Base-by-base conservation (phyloP, 2,797 vertebrate genomes). In the Manis javanica region DNA sequence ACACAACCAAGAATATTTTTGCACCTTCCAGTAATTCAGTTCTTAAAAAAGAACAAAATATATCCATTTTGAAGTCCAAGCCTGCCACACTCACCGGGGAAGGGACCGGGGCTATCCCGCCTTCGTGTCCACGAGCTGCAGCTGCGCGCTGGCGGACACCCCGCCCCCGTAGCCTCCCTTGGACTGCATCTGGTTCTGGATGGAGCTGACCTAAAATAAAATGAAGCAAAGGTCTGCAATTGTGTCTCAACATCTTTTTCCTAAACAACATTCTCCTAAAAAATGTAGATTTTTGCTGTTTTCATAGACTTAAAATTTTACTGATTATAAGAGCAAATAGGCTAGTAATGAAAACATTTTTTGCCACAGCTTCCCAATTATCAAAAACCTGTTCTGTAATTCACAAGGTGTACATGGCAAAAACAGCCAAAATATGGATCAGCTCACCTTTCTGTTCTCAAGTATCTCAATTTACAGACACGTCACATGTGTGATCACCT, bases 141-240 rank as follows among this genome's bases (percentile, higher is more conserved):
- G 98, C 98, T 99, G 99, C 96, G 99, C 98, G 0, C 98, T 99
- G 75, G 99, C 98, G 81, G 99, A 97, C 98, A 99, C 98, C 34
- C 98, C 98, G 9, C 98, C 98, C 66, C 98, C 98, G 1, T 99
- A 99, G 63, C 99, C 99, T 5, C 99, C 99, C 96, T 99, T 99
- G 84, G 99, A 99, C 96, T 99, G 99, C 99, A 99, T 99, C 97
- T 99, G 99, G 96, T 99, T 99, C 98, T 99, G 99, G 98, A 99
- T 99, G 74, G 99, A 99, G 97, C 99, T 99, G 87, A 99, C 99
- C 99, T 99, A 74, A 1, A 97, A 68, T 87, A 71, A 88, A 46
- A 7, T 46, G 42, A 46, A 46, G 42, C 42, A 46, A 46, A 46
- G 42, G 42, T 8, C 42, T 3, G 29, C 49, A 51, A 95, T 34